phyloP scores from a whole-genome alignment of 2,113 vertebrate genomes.

The Cathartes aura region DNA sequence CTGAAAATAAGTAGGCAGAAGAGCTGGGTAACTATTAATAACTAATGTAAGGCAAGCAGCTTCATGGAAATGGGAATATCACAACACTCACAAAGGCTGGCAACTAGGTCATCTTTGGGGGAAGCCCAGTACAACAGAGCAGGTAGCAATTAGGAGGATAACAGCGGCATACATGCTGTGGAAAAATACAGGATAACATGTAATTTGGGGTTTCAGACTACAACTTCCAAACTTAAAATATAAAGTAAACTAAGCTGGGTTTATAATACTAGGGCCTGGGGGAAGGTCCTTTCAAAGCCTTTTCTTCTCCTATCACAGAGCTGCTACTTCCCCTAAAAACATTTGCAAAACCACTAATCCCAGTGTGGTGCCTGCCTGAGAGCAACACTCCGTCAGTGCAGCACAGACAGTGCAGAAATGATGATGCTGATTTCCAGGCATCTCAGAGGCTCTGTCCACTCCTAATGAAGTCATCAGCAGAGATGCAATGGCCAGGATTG shows the following conservation, averaged over 20 bases:
- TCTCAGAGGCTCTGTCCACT: background rate
- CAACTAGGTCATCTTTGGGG: background rate
- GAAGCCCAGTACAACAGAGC: background rate
- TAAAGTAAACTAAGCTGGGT: conserved; percentile 1
- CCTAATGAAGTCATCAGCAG: conserved; percentile 31
- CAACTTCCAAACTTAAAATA: conserved; percentile 42
- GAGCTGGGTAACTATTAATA: background rate
- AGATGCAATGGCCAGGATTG: background rate
- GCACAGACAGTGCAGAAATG: background rate
- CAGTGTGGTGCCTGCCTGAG: background rate
- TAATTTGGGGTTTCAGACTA: conserved; percentile 25
- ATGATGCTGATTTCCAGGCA: background rate
- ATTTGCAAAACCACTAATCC: background rate
- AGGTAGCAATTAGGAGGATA: background rate
- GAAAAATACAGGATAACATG: background rate
- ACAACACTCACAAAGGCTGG: background rate
- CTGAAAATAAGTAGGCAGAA: background rate
- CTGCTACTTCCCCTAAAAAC: background rate
- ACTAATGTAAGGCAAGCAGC: background rate
- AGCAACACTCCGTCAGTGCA: background rate
- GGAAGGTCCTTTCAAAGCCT: background rate
- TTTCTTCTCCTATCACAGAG: background rate
- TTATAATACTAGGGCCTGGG: background rate
- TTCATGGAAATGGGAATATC: background rate
- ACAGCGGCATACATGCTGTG: background rate